Conservation (phyloP, 1,140 invertebrate species). For the Hylyphantes graminicola region DNA sequence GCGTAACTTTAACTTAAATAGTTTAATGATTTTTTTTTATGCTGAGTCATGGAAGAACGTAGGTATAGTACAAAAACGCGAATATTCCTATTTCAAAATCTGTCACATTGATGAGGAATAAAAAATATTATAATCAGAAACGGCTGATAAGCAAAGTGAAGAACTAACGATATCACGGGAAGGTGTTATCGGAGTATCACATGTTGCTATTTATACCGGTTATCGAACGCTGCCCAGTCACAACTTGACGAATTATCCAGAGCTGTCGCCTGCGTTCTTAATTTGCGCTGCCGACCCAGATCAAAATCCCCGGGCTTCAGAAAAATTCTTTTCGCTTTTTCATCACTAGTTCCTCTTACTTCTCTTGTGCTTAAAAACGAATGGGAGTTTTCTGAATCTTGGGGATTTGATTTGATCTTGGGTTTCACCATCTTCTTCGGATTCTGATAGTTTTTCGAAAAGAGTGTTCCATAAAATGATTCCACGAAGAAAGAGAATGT, state of each 20-base stretch:
- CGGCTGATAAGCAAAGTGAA: background rate
- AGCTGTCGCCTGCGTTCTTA: slow-evolving; percentile 3
- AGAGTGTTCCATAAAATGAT: slow-evolving; percentile 5
- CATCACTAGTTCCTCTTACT: background rate
- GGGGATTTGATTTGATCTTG: slow-evolving; percentile 34
- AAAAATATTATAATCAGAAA: slow-evolving; percentile 8
- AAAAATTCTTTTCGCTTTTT: slow-evolving; percentile 19
- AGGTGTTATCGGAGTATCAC: background rate
- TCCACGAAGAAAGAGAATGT: slow-evolving; percentile 26
- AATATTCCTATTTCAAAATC: background rate
- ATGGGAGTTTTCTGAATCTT: slow-evolving; percentile 46
- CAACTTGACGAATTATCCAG: background rate
- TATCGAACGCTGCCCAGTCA: background rate
- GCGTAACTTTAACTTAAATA: too few relatives aligned
- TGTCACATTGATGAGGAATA: background rate
- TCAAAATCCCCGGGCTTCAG: slow-evolving; percentile 17
- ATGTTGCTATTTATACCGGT: background rate
- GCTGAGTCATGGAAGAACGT: too few relatives aligned
- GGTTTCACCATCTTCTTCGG: background rate
- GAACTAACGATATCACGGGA: background rate
- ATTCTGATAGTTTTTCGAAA: background rate
- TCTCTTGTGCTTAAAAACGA: slow-evolving; percentile 8
- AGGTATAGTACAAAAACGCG: background rate
- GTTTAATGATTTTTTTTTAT: too few relatives aligned
- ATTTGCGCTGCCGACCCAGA: background rate